phyloP scores from a whole-genome alignment of 2,113 vertebrate genomes.

The Macaca nemestrina region DNA sequence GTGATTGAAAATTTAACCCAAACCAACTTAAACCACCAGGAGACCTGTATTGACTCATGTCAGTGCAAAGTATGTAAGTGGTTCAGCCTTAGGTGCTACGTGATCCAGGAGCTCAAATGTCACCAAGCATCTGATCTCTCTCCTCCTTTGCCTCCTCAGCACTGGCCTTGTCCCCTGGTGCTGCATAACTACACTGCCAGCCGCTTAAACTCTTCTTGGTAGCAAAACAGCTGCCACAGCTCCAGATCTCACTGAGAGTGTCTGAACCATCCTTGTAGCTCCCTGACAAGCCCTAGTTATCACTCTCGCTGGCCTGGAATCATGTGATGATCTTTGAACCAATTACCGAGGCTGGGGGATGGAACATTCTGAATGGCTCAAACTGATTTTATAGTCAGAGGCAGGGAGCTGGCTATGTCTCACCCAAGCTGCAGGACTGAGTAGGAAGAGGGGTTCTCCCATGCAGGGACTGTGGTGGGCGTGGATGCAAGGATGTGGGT shows the following conservation, averaged over 20 bases:
- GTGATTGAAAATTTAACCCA: background rate
- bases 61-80: background rate
- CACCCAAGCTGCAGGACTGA: background rate
- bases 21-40: background rate
- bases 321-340: background rate
- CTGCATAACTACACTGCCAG: background rate
- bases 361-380: background rate
- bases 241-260: background rate
- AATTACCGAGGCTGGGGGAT: background rate
- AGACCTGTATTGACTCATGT: background rate
- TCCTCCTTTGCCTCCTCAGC: background rate
- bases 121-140: background rate
- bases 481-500: accelerated
- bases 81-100: background rate
- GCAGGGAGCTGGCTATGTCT: background rate
- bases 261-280: background rate
- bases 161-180: background rate
- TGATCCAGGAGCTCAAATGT: background rate
- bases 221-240: background rate
- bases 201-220: background rate
- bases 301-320: background rate
- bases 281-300: background rate
- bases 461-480: background rate
- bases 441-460: background rate
- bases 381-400: background rate